Base-by-base conservation (phyloP, 1,140 invertebrate genomes). In the Ceratina calcarata region DNA sequence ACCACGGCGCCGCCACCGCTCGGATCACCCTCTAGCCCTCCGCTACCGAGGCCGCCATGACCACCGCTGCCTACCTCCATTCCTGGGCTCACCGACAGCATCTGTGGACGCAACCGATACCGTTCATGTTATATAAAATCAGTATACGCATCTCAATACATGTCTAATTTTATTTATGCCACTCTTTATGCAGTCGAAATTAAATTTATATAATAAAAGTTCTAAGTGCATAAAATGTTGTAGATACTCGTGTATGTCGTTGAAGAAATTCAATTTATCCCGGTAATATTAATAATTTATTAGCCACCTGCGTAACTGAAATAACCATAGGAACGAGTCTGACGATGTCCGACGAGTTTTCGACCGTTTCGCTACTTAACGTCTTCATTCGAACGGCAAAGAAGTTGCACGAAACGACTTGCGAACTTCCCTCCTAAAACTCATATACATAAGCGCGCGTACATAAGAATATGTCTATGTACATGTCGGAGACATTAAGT, bases 71-170 rank as follows among this genome's bases (percentile, higher is more conserved):
- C 93, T 82, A 94, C 93, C 89, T 94, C 94, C 92, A 94, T 92
- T 84, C 91, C 91, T 89, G 91, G 89, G 90, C 93, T 93, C 91
- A 94, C 93, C 92, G 94, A 95, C 94, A 95, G 93, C 94, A 95
- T 95, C 95, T 95, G 91, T 51, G 53, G 82, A 87, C 37, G 6
- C 37, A 32, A 51, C 61, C 1, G 1, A 6, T 20, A 1, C 37
- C 37, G 15, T 37, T 60, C 15, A 24, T 2, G 0, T 18, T 64
- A 37, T 45, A 45, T 2, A 37, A 37, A 37, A 37, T 37, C 32
- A 37, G 32, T 6, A 37, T 45, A 32, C 27, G 27, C 27, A 32
- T 32, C 27, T 32, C 2, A 2, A 32, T 32, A 32, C 4, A 4
- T 4, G 27, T 32, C 4, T 32, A 32, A 32, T 32, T 32, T 32